Evolutionary conservation across 1,140 invertebrate species (phyloP).

Genomic region (Coptotermes formosanus): DNA sequence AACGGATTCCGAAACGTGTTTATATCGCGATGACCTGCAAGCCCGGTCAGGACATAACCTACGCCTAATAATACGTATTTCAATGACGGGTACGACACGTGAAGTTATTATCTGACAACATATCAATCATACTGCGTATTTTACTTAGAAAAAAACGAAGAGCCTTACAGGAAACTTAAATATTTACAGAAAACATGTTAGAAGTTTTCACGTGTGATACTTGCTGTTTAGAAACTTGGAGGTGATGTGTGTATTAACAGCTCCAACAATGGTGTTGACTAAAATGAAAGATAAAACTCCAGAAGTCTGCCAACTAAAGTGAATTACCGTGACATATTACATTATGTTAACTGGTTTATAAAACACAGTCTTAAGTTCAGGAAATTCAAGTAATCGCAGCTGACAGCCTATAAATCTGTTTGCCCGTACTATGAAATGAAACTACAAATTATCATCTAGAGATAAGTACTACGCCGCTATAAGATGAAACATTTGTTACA

Average conservation of each 20-base stretch:
- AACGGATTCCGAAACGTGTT: too few species aligned
- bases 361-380: neutral
- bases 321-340: neutral
- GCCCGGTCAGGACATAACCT: too few species aligned
- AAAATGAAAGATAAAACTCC: neutral
- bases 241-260: neutral
- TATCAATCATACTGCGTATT: neutral
- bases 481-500: too few species aligned
- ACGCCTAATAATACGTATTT: neutral
- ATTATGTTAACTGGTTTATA: neutral
- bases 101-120: neutral
- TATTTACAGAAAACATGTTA: neutral
- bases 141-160: neutral
- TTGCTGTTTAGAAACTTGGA: neutral
- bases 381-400: neutral
- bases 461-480: too few species aligned
- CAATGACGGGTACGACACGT: neutral
- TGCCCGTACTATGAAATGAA: too few species aligned
- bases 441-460: too few species aligned
- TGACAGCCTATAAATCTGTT: neutral
- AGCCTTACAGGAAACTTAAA: neutral
- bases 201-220: too few species aligned
- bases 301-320: neutral
- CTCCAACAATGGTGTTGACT: neutral
- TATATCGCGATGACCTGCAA: too few species aligned